phyloP scores from a whole-genome alignment of 2,113 vertebrate species.

The Myotis brandtii region DNA sequence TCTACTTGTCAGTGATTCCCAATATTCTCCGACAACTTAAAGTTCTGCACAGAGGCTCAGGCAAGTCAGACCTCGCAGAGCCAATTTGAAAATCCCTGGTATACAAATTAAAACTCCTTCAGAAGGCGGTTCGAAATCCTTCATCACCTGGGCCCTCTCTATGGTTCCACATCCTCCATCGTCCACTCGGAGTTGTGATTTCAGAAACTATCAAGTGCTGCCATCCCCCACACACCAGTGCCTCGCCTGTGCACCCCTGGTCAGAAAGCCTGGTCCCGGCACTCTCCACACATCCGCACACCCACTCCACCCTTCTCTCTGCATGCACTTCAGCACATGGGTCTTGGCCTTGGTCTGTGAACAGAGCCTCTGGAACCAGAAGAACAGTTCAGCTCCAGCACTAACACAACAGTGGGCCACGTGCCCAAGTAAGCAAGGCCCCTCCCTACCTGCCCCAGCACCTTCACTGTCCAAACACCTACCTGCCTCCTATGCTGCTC shows the following conservation, averaged over 20 bases:
- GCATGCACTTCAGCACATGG: neutral
- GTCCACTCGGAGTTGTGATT: neutral
- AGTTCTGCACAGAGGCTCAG: neutral
- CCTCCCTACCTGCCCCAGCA: neutral
- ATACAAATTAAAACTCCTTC: neutral
- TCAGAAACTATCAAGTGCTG: fast-evolving
- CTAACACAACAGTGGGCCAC: neutral
- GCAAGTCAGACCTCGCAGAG: neutral
- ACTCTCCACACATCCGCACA: neutral
- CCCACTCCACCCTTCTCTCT: neutral
- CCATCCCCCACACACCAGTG: fast-evolving
- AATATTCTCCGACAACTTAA: neutral
- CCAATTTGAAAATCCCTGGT: neutral
- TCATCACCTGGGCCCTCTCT: neutral
- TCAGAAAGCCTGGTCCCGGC: neutral
- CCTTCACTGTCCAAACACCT: too few species aligned
- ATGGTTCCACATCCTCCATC: neutral
- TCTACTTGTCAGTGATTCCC: neutral
- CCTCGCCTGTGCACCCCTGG: fast-evolving
- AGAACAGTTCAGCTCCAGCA: neutral
- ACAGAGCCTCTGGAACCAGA: neutral
- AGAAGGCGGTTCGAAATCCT: neutral
- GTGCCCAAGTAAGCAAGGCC: neutral
- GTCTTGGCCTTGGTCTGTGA: neutral
- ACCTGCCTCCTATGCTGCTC: neutral